These are phyloP conservation scores for Somateria mollissima DNA, from an alignment of 2,797 vertebrate species.

Conservation along the genomic window DNA sequence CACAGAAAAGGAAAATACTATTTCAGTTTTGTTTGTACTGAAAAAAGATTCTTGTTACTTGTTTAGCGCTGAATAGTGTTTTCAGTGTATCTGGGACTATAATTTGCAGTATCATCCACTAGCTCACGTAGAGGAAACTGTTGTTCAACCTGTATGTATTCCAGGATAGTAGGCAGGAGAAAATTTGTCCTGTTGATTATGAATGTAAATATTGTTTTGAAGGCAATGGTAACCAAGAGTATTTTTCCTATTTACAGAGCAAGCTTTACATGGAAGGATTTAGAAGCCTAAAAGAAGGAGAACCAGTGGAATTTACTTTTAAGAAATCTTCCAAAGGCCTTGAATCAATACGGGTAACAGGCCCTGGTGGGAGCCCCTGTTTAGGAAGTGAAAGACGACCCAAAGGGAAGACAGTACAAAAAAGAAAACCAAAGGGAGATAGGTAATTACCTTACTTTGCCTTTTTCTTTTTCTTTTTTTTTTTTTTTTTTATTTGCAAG, in stretches of 20 bases:
- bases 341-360: conserved; percentile 89
- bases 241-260: conserved; percentile 82
- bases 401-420: conserved; percentile 87
- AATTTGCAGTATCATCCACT: not conserved
- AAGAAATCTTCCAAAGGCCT: conserved; percentile 91
- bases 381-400: conserved; percentile 88
- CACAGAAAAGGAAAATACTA: conserved; percentile 15
- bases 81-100: not conserved
- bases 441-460: conserved; percentile 77
- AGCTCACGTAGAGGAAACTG: not conserved
- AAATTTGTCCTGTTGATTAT: conserved; percentile 51
- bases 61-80: not conserved
- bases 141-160: not conserved
- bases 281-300: conserved; percentile 90
- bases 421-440: conserved; percentile 89
- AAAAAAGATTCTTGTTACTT: not conserved
- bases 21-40: conserved; percentile 1
- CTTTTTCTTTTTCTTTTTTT: not conserved
- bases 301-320: conserved; percentile 89
- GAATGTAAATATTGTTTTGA: conserved; percentile 57
- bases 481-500: not conserved
- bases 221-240: conserved; percentile 68
- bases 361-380: conserved; percentile 86
- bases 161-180: not conserved
- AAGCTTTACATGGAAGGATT: conserved; percentile 91